Base-by-base conservation (phyloP, 2,888 invertebrate genomes). In the Uloborus plumipes region DNA sequence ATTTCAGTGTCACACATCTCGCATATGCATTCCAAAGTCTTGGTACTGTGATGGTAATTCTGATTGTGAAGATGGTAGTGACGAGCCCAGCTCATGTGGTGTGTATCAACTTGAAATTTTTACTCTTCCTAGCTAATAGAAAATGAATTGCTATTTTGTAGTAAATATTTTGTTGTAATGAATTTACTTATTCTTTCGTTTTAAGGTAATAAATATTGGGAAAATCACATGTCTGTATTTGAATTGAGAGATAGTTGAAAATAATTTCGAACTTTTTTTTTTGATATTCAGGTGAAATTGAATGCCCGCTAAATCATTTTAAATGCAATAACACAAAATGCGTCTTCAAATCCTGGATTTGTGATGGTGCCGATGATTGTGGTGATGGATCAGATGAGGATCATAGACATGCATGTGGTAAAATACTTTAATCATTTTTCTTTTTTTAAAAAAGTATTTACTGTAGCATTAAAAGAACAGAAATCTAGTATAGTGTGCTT, bases 41-140 rank as follows among this genome's bases (percentile, higher is more conserved):
- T 98, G 98, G 98, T 94, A 95, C 77, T 98, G 98, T 87, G 98
- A 98, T 89, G 96, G 96, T 85, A 94, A 94, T 1, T 92, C 94
- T 0, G 96, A 96, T 90, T 98, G 98, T 89, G 94, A 94, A 86
- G 98, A 98, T 89, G 92, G 93, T 85, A 95, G 95, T 0, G 98
- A 98, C 89, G 98, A 98, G 89, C 94, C 88, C 92, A 91, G 93
- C 16, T 91, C 93, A 31, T 97, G 97, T 89, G 94, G 95, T 80
- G 86, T 88, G 86, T 39, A 47, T 51, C 18, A 22, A 11, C 31
- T 74, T 18, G 14, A 31, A 16, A 50, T 64, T 39, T 47, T 49
- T n/a, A 62, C 71, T 31, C 61, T 69, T 58, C 4, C 18, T 67
- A 16, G 9, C 9, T 26, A 50, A 50, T 22, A 26, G 53, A 16